Evolutionary conservation across 2,888 invertebrate genomes (phyloP).

Genomic region (Agonopterix heracliana): DNA sequence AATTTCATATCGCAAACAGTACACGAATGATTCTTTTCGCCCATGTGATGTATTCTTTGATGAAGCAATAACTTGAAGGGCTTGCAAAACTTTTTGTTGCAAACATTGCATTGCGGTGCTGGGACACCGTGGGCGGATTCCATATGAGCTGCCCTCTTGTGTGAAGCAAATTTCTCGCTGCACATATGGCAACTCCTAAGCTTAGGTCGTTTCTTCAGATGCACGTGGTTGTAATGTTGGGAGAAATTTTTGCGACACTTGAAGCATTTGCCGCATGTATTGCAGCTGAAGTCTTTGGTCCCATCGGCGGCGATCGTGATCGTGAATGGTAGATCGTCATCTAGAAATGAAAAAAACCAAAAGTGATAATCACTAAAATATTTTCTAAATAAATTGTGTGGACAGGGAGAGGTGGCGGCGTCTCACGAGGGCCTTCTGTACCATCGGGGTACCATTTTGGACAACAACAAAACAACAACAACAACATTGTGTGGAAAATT

Average conservation of each 20-base stretch:
- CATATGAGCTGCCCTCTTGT: slow-evolving; percentile 3
- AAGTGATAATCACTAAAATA: no score
- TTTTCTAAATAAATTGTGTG: no score
- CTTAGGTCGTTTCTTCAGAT: slow-evolving; percentile 14
- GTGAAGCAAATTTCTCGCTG: not conserved
- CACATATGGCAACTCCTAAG: not conserved
- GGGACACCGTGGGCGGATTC: slow-evolving; percentile 17
- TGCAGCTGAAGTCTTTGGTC: slow-evolving; percentile 3
- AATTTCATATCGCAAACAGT: not conserved
- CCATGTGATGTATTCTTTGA: not conserved
- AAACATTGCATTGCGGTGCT: slow-evolving; percentile 21
- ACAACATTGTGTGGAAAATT: no score
- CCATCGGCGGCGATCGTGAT: slow-evolving; percentile 9
- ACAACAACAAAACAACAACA: no score
- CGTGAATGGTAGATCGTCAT: not conserved
- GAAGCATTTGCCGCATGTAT: slow-evolving; percentile 1
- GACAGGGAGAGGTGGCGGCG: no score
- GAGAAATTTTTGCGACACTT: not conserved
- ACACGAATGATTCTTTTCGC: slow-evolving; percentile 8
- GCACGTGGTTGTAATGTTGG: slow-evolving; percentile 6
- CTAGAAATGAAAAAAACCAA: no score
- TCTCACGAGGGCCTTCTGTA: no score
- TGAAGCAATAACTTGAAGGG: not conserved
- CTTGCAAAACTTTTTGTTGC: slow-evolving; percentile 18
- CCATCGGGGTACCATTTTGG: no score